Evolutionary conservation across 2,113 vertebrate species (phyloP), one percentile per base, ranked within the genome.

Genomic region (Dicentrarchus labrax): DNA sequence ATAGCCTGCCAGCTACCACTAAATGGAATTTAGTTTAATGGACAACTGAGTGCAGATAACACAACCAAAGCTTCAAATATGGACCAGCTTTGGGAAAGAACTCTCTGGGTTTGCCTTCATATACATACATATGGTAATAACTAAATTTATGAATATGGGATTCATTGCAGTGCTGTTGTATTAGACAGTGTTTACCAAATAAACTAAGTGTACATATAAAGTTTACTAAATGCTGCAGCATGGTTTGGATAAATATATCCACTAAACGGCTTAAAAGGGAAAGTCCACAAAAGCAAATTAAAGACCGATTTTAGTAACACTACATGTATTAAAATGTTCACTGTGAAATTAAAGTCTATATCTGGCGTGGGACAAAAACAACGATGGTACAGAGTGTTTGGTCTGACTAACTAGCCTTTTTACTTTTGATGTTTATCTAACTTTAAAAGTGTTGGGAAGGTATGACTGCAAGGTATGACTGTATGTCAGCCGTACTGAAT

Each of bases 1-100:
- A 89, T 82, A 83, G 90, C 77, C 91, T 94, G 95, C 94, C 95
- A 95, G 90, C 89, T 89, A 93, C 92, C 93, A 61, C 92, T 95
- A 93, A 93, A 95, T 93, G 93, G 93, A 93, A 93, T 91, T 93
- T 84, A 84, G 88, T 91, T 85, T 81, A 91, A 94, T 86, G 86
- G 82, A 82, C 76, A 80, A 72, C 85, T 83, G 84, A 92, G 90
- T 73, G 80, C 48, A 84, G 89, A 92, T 89, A 91, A 84, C 78
- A 88, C 83, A 70, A 74, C 82, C 72, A 56, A 61, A 80, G 59
- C 72, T 86, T 88, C 65, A 77, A 92, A 91, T 82, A 68, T 71
- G 75, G 80, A 86, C 48, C 41, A 43, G 59, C 65, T 66, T 87
- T 72, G 61, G 19, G 51, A 79, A 78, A 87, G 64, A 88, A 81